Conservation (phyloP, 2,113 vertebrate genomes). For the Mystacornis crossleyi region DNA sequence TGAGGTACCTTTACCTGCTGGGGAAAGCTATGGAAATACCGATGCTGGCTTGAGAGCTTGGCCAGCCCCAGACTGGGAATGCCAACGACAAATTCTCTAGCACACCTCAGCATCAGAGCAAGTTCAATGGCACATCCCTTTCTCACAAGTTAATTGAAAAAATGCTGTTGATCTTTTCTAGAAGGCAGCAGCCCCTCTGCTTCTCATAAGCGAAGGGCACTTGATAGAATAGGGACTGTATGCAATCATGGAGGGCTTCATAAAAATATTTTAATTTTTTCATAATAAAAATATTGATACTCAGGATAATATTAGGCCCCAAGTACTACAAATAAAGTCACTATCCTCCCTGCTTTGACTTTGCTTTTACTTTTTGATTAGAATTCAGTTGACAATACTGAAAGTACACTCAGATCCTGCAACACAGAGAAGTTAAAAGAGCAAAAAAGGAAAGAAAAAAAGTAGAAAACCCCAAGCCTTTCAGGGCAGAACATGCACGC, state of each 20-base stretch:
- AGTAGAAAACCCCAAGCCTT: neutral
- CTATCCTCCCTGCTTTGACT: neutral
- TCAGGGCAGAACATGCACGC: neutral
- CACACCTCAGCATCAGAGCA: neutral
- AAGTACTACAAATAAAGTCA: neutral
- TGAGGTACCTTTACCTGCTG: neutral
- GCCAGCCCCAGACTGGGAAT: neutral
- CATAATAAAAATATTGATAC: neutral
- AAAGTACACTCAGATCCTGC: neutral
- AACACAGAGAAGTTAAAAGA: neutral
- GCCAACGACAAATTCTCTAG: neutral
- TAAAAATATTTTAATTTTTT: neutral
- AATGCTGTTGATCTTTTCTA: neutral
- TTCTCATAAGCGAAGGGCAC: neutral
- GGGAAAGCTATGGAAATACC: neutral
- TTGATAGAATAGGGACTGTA: fast-evolving
- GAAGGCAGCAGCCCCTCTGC: neutral
- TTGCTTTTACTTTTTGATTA: neutral
- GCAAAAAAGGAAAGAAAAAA: neutral
- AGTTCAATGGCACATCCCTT: neutral
- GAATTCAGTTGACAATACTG: neutral
- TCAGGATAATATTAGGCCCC: neutral
- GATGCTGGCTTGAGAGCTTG: neutral
- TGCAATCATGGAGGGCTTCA: neutral
- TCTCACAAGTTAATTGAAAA: fast-evolving